Conservation (phyloP, 2,797 vertebrate species). For the Anolis apletophallus region DNA sequence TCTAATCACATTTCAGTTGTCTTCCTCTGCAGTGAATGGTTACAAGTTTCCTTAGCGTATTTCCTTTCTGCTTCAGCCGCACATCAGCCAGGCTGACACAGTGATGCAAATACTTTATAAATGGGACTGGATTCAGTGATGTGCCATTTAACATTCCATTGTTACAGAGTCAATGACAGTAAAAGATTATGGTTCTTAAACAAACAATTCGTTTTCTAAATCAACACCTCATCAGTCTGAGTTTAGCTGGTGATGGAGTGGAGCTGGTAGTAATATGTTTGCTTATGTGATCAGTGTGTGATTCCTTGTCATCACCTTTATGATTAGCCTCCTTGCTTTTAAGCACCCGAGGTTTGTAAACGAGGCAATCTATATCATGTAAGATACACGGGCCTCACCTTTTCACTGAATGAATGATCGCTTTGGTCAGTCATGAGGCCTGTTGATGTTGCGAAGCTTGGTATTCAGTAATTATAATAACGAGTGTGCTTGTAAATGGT, state of each 20-base stretch:
- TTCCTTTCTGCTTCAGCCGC: background rate
- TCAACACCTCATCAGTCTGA: slow-evolving; percentile 8
- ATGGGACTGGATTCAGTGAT: slow-evolving; percentile 22
- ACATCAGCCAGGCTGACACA: slow-evolving; percentile 11
- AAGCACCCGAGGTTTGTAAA: slow-evolving; percentile 1
- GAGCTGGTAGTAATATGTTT: slow-evolving; percentile 25
- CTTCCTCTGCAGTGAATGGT: background rate
- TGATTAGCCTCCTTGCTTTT: slow-evolving; percentile 9
- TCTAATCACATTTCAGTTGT: background rate
- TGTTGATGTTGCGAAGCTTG: background rate
- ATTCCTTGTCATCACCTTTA: slow-evolving; percentile 26
- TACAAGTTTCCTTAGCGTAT: background rate
- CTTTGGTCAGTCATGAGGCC: background rate
- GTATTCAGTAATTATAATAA: background rate
- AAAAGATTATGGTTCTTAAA: slow-evolving; percentile 28
- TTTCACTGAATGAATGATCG: background rate
- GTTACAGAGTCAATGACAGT: background rate
- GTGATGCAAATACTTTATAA: slow-evolving; percentile 8
- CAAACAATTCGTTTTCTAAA: slow-evolving; percentile 31
- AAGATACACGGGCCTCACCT: background rate
- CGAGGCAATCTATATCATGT: slow-evolving; percentile 5
- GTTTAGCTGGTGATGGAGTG: slow-evolving; percentile 6
- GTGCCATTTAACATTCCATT: slow-evolving; percentile 4
- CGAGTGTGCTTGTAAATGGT: background rate
- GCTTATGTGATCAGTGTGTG: slow-evolving; percentile 29